These are phyloP conservation scores for Horisme vitalbata DNA, from an alignment of 2,888 invertebrate genomes.

Conservation along the genomic window DNA sequence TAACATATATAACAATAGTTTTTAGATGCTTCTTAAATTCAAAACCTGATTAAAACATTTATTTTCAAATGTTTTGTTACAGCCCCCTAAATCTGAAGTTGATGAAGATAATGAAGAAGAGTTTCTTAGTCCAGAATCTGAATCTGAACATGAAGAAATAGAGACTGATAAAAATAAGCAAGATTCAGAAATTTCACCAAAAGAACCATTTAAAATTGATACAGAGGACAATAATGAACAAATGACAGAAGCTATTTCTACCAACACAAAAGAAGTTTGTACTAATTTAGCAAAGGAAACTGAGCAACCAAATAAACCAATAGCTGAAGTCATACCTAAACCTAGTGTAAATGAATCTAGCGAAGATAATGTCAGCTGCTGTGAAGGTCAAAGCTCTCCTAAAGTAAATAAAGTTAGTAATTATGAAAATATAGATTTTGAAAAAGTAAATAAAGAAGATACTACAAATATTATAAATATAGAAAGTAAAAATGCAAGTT, in stretches of 20 bases:
- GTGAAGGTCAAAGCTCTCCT: slow-evolving; percentile 20
- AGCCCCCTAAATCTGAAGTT: slow-evolving; percentile 52
- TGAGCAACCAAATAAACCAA: slow-evolving; percentile 9
- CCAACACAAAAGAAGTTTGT: slow-evolving; percentile 9
- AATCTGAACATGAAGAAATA: slow-evolving; percentile 66
- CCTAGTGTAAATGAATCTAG: slow-evolving; percentile 12
- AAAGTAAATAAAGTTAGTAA: slow-evolving; percentile 25
- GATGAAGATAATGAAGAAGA: slow-evolving; percentile 78
- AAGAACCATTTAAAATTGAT: slow-evolving; percentile 12
- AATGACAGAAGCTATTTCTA: slow-evolving; percentile 4
- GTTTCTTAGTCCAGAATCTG: slow-evolving; percentile 75
- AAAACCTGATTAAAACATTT: not conserved
- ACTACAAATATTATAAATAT: slow-evolving; percentile 43
- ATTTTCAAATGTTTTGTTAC: slow-evolving; percentile 7
- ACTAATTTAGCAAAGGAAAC: slow-evolving; percentile 14
- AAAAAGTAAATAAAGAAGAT: slow-evolving; percentile 41
- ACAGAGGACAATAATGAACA: slow-evolving; percentile 19
- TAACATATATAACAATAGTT: slow-evolving; percentile 18
- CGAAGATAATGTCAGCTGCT: slow-evolving; percentile 15
- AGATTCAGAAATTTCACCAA: slow-evolving; percentile 21
- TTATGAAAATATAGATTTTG: slow-evolving; percentile 22
- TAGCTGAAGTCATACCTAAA: slow-evolving; percentile 11
- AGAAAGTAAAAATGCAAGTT: slow-evolving; percentile 31
- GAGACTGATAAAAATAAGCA: slow-evolving; percentile 39
- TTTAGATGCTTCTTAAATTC: not conserved